A percentile compares a stretch with the other conserved stretches of the same genome.
These are phyloP conservation scores for Dermolepida albohirtum DNA, from an alignment of 2,888 invertebrate species.

Conservation along the genomic window DNA sequence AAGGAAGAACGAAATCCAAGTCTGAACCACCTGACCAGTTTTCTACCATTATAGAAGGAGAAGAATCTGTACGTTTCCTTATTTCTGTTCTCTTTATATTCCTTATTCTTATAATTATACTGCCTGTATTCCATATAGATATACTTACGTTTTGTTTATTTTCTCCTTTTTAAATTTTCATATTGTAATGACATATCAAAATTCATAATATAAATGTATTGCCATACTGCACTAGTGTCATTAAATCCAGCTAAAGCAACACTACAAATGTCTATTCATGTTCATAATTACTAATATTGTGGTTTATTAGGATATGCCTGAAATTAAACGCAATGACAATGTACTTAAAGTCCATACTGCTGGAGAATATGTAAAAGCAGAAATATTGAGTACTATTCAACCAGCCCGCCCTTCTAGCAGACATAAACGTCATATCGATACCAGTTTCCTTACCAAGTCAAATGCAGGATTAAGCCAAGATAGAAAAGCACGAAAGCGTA, in stretches of 20 bases:
- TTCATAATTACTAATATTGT: constrained; percentile 10
- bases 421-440: constrained; percentile 61
- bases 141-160: constrained; percentile 49
- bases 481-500: constrained; percentile 68
- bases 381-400: constrained; percentile 8
- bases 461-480: constrained; percentile 48
- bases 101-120: constrained; percentile 49
- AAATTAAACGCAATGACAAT: constrained; percentile 49
- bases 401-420: constrained; percentile 48
- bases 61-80: constrained; percentile 57
- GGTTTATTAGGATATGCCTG: constrained; percentile 64
- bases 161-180: constrained; percentile 51
- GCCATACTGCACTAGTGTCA: neutral
- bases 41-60: constrained; percentile 58
- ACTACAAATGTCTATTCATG: neutral
- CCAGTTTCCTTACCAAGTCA: constrained; percentile 33
- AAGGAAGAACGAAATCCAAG: constrained; percentile 47
- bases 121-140: constrained; percentile 42
- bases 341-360: constrained; percentile 46
- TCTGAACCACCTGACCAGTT: constrained; percentile 55
- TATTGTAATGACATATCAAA: neutral
- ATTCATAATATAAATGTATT: neutral
- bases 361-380: constrained; percentile 10
- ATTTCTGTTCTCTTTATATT: constrained; percentile 42
- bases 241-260: neutral